Conservation (phyloP, 2,797 vertebrate genomes). For the Eospalax fontanierii region DNA sequence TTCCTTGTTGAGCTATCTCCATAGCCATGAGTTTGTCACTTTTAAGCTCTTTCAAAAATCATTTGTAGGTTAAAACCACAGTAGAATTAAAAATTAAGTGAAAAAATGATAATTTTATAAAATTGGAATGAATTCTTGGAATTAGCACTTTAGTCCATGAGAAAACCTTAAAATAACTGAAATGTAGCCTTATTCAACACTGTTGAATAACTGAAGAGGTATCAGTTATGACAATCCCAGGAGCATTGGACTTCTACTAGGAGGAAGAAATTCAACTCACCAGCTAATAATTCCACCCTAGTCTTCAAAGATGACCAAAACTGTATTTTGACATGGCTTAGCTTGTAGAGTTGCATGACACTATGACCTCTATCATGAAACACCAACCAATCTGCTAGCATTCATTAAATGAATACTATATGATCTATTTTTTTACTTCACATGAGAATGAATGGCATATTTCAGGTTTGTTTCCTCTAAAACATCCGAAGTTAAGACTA, state of each 20-base stretch:
- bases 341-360: neutral
- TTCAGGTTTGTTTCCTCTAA: neutral
- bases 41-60: neutral
- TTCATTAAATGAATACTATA: neutral
- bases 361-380: neutral
- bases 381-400: neutral
- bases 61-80: neutral
- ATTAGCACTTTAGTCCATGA: neutral
- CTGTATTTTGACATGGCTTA: neutral
- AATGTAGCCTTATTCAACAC: neutral
- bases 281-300: neutral
- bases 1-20: neutral
- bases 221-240: neutral
- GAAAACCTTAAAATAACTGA: neutral
- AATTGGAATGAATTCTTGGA: neutral
- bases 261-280: neutral
- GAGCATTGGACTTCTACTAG: neutral
- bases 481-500: neutral
- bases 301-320: conserved; percentile 1
- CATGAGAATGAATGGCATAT: neutral
- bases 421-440: neutral
- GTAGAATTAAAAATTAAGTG: neutral
- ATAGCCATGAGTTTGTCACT: conserved; percentile 16
- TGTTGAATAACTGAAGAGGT: neutral
- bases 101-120: conserved; percentile 53